These are phyloP conservation scores for Temnothorax longispinosus DNA, from an alignment of 1,140 invertebrate species.

Conservation along the genomic window DNA sequence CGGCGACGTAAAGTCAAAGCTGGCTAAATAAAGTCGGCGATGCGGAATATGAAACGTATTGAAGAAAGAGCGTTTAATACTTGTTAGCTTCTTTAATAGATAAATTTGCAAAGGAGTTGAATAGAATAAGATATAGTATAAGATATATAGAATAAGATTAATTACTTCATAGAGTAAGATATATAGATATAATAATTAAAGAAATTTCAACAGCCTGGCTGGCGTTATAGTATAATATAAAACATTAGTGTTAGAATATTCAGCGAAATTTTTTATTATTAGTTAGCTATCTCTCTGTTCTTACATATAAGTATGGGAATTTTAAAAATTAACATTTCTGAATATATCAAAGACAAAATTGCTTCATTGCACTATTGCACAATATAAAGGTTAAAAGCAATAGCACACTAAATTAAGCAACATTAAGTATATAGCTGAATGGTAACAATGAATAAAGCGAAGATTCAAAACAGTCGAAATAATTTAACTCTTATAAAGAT, in stretches of 20 bases:
- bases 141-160: neutral
- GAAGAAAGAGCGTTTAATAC: neutral
- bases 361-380: neutral
- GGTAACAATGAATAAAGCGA: conserved; percentile 64
- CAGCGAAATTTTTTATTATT: neutral
- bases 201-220: neutral
- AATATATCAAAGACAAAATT: neutral
- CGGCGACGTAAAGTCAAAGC: neutral
- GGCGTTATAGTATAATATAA: neutral
- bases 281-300: neutral
- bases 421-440: conserved; percentile 66
- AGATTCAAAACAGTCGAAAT: conserved; percentile 67
- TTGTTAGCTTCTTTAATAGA: neutral
- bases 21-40: neutral
- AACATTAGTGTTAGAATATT: neutral
- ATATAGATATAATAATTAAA: neutral
- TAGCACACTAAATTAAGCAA: neutral
- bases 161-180: neutral
- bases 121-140: neutral
- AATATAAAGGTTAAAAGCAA: neutral
- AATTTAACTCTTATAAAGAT: conserved; percentile 82
- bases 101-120: neutral
- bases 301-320: neutral
- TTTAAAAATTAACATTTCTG: neutral
- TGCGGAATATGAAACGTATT: neutral